A percentile compares a stretch with the other conserved stretches of the same genome.
Conservation (phyloP, 2,113 vertebrate genomes). For the Hassar affinis region DNA sequence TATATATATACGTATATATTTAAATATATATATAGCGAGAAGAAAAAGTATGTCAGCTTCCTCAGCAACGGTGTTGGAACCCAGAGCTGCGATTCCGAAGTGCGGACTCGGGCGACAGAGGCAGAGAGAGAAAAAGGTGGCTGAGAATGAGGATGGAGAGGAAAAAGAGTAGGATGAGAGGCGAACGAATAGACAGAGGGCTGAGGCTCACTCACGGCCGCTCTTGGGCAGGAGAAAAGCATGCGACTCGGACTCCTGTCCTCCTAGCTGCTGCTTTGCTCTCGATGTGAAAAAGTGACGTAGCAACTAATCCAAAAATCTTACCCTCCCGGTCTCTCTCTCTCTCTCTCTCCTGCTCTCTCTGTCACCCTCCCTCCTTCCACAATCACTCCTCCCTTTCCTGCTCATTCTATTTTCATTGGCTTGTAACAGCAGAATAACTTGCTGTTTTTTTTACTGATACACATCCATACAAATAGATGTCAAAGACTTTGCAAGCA, state of each 20-base stretch:
- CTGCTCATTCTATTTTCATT: constrained; percentile 78
- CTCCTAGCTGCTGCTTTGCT: constrained; percentile 74
- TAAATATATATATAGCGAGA: constrained; percentile 43
- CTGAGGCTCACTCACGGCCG: constrained; percentile 65
- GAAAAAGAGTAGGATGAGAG: constrained; percentile 51
- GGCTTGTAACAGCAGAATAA: constrained; percentile 74
- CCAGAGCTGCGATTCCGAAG: constrained; percentile 63
- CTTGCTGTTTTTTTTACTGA: constrained; percentile 77
- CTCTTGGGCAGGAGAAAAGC: constrained; percentile 65
- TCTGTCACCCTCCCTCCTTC: constrained; percentile 16
- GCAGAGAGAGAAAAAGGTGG: constrained; percentile 58
- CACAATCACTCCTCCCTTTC: constrained; percentile 58
- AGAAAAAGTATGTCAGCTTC: constrained; percentile 71
- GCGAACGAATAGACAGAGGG: constrained; percentile 41
- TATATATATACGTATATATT: constrained; percentile 40
- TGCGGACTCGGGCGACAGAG: constrained; percentile 56
- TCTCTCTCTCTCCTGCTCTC: constrained; percentile 58
- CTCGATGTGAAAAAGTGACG: constrained; percentile 80
- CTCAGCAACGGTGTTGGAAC: constrained; percentile 78
- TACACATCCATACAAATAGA: constrained; percentile 59
- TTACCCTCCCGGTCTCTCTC: constrained; percentile 49
- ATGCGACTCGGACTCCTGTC: constrained; percentile 68
- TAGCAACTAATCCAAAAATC: constrained; percentile 77
- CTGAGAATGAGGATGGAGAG: constrained; percentile 60
- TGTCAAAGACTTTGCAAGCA: constrained; percentile 63